These are phyloP conservation scores for Micromesistius poutassou DNA, from an alignment of 2,797 vertebrate species.

Conservation along the genomic window DNA sequence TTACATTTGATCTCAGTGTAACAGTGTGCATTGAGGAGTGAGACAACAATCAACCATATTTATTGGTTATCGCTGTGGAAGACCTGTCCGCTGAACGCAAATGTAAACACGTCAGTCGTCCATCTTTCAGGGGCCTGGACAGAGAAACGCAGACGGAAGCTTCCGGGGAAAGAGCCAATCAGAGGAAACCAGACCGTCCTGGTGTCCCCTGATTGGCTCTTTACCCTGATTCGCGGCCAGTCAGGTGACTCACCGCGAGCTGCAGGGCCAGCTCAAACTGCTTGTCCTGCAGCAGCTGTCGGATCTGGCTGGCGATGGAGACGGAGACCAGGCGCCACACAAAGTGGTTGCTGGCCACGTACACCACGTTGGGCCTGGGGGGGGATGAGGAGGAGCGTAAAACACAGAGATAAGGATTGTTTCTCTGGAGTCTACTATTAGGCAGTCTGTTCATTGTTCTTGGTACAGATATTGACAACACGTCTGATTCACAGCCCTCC, in stretches of 20 bases:
- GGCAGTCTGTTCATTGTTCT: too few relatives aligned
- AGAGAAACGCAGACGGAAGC: neutral
- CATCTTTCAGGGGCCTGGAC: neutral
- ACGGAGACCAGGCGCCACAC: conserved; percentile 97
- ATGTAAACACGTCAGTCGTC: neutral
- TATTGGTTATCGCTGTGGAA: neutral
- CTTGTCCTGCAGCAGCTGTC: conserved; percentile 96
- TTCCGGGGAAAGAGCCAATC: neutral
- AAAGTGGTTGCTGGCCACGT: conserved; percentile 98
- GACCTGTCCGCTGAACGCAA: too few relatives aligned
- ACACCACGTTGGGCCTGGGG: conserved; percentile 87
- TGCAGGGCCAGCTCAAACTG: conserved; percentile 98
- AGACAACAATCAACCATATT: neutral
- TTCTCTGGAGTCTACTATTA: too few relatives aligned
- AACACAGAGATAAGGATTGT: neutral
- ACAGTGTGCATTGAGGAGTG: neutral
- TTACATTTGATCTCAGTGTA: neutral
- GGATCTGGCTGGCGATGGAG: conserved; percentile 94
- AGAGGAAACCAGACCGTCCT: too few relatives aligned
- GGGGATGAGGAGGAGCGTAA: conserved; percentile 13
- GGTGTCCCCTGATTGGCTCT: too few relatives aligned
- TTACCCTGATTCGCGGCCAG: neutral
- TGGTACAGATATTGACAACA: neutral
- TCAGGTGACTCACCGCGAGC: conserved; percentile 83
- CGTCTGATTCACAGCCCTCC: neutral